These are phyloP conservation scores for Cloeon dipterum DNA, from an alignment of 2,888 invertebrate genomes.

Conservation along the genomic window DNA sequence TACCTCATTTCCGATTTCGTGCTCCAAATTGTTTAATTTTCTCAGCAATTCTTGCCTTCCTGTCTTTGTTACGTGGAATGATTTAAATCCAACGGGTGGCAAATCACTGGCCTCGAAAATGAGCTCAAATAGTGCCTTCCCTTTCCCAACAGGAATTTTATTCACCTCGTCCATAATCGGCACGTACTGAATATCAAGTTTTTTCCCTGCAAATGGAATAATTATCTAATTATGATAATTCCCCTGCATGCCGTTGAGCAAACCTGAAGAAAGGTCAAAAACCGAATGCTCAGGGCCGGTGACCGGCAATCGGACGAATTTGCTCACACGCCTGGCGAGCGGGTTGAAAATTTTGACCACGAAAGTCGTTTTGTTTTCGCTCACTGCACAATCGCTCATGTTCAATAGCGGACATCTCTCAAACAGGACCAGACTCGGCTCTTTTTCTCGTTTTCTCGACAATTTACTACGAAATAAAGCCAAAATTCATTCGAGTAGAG, in stretches of 20 bases:
- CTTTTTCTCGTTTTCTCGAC: too few relatives aligned
- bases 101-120: constrained; percentile 41
- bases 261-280: too few relatives aligned
- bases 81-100: constrained; percentile 42
- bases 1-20: too few relatives aligned
- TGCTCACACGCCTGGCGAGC: constrained; percentile 31
- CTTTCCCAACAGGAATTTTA: constrained; percentile 31
- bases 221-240: too few relatives aligned
- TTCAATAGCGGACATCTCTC: constrained; percentile 40
- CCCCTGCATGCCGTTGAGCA: too few relatives aligned
- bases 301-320: constrained; percentile 41
- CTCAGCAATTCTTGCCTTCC: too few relatives aligned
- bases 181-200: constrained; percentile 19
- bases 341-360: constrained; percentile 67
- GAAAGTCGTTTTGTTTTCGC: constrained; percentile 35
- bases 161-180: constrained; percentile 31
- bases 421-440: constrained; percentile 19
- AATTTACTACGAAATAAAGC: too few relatives aligned
- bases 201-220: constrained; percentile 6
- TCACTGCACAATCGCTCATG: constrained; percentile 45
- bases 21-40: too few relatives aligned
- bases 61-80: constrained; percentile 32
- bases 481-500: too few relatives aligned
- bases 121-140: constrained; percentile 42
- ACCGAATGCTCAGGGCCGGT: too few relatives aligned